Percentiles rank a stretch among this genome's conserved stretches.
Conservation (phyloP, 2,113 vertebrate genomes). For the Gobiocypris rarus region DNA sequence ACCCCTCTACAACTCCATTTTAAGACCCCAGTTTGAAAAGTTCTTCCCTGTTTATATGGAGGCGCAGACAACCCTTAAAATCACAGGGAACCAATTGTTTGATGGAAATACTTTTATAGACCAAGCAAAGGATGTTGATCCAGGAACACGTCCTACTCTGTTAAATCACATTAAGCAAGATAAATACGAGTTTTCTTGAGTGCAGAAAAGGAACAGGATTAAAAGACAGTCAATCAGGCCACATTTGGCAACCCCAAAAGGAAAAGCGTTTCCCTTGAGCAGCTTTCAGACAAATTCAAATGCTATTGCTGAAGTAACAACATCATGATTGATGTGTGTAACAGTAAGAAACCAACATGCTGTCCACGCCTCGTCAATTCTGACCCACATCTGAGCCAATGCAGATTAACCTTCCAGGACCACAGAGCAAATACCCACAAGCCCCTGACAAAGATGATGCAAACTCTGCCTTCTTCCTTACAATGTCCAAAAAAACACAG, state of each 20-base stretch:
- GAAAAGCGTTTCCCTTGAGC: background rate
- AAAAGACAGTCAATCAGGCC: background rate
- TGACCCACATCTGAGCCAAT: conserved; percentile 33
- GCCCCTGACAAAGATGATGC: conserved; percentile 6
- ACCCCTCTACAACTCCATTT: no score
- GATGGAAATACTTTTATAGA: background rate
- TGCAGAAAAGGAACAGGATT: background rate
- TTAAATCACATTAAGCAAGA: background rate
- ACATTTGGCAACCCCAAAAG: conserved; percentile 1
- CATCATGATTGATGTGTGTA: conserved; percentile 33
- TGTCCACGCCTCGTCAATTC: conserved; percentile 30
- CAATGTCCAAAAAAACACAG: conserved; percentile 53
- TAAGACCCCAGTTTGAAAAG: no score
- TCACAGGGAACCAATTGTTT: background rate
- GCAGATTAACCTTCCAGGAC: conserved; percentile 16
- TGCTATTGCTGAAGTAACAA: conserved; percentile 4
- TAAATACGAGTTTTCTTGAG: background rate
- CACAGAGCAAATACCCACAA: conserved; percentile 27
- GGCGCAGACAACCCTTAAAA: background rate
- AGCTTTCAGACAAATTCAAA: conserved; percentile 11
- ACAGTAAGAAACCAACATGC: conserved; percentile 23
- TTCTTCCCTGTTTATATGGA: background rate
- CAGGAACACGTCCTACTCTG: background rate
- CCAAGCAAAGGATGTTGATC: background rate
- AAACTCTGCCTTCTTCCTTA: conserved; percentile 52